Evolutionary conservation across 1,140 invertebrate genomes (phyloP).

Genomic region (Diorhabda sublineata): DNA sequence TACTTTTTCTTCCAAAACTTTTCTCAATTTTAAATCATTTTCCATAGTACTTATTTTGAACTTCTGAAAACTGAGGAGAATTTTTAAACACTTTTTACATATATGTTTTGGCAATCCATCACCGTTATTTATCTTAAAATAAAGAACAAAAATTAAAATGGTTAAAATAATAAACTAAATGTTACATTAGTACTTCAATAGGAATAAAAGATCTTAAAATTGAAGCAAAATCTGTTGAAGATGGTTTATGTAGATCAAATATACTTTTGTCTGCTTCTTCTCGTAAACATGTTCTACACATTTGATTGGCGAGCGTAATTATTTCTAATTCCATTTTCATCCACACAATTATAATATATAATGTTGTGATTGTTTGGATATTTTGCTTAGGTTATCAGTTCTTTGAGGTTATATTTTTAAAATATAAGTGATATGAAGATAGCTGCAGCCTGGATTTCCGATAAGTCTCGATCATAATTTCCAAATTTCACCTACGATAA

Average conservation of each 20-base stretch:
- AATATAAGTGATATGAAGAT: too few relatives aligned
- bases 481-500: too few relatives aligned
- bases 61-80: slow-evolving; percentile 35
- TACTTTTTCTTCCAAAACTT: slow-evolving; percentile 10
- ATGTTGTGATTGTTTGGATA: too few relatives aligned
- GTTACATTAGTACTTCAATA: neutral
- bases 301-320: neutral
- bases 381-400: neutral
- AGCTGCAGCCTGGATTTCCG: too few relatives aligned
- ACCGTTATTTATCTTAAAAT: slow-evolving; percentile 31
- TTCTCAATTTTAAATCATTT: slow-evolving; percentile 28
- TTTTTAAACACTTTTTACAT: slow-evolving; percentile 37
- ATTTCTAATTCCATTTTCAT: neutral
- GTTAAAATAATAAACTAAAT: too few relatives aligned
- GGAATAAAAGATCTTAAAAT: slow-evolving; percentile 11
- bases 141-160: neutral
- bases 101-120: slow-evolving; percentile 25
- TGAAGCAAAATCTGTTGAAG: slow-evolving; percentile 10
- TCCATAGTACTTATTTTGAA: slow-evolving; percentile 31
- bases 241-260: slow-evolving; percentile 14
- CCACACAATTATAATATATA: neutral
- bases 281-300: slow-evolving; percentile 13
- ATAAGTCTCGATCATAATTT: too few relatives aligned
- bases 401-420: neutral
- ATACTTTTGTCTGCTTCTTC: slow-evolving; percentile 8